These are phyloP conservation scores for Zosterops borbonicus DNA, from an alignment of 2,113 vertebrate genomes.

Conservation along the genomic window DNA sequence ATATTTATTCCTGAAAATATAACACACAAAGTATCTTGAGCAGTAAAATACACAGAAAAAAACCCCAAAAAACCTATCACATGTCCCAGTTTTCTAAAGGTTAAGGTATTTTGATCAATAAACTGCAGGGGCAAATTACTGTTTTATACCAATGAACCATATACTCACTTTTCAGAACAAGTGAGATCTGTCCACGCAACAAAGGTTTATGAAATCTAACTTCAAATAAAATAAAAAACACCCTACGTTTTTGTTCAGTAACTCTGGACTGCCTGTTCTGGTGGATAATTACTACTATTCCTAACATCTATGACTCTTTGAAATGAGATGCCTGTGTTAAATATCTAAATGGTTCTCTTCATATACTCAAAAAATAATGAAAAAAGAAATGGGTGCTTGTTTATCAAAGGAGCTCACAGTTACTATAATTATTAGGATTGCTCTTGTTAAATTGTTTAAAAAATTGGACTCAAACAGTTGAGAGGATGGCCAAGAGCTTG, in stretches of 20 bases:
- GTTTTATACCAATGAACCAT: constrained; percentile 23
- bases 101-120: constrained; percentile 58
- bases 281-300: not conserved
- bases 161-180: constrained; percentile 32
- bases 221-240: not conserved
- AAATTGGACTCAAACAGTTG: not conserved
- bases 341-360: not conserved
- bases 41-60: not conserved
- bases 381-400: not conserved
- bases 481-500: not conserved
- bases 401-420: not conserved
- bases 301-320: not conserved
- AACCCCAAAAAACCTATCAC: not conserved
- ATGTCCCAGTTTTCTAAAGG: constrained; percentile 40
- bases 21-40: not conserved
- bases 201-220: constrained; percentile 14
- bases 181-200: not conserved
- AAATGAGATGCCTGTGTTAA: not conserved
- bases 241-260: not conserved
- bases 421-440: not conserved
- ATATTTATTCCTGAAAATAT: constrained; percentile 9
- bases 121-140: constrained; percentile 44
- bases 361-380: not conserved
- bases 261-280: not conserved
- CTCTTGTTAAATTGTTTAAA: not conserved